These are phyloP conservation scores for Mycalesis mineus DNA, from an alignment of 2,888 invertebrate species.

Conservation along the genomic window DNA sequence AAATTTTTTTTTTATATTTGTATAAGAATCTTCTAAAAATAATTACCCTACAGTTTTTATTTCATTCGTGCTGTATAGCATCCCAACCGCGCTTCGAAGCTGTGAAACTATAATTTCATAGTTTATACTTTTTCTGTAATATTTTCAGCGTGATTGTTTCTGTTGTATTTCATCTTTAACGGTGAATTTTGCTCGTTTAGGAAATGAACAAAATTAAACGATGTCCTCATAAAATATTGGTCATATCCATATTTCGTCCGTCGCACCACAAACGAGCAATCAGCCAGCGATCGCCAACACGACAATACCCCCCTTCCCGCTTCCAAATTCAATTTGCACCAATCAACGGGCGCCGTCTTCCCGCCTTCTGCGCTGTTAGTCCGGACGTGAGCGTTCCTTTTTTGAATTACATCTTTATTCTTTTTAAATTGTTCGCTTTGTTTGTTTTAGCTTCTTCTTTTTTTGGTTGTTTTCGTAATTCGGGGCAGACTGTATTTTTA, in stretches of 20 bases:
- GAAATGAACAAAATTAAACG: too few species aligned
- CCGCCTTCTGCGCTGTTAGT: conserved; percentile 65
- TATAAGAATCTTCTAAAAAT: too few species aligned
- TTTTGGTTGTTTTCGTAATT: conserved; percentile 24
- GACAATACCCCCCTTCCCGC: conserved; percentile 63
- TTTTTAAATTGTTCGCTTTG: conserved; percentile 29
- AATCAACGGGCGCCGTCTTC: conserved; percentile 76
- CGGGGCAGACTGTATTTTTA: conserved; percentile 4
- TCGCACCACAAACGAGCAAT: conserved; percentile 76
- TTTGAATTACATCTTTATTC: conserved; percentile 35
- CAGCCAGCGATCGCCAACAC: conserved; percentile 77
- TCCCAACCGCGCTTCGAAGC: too few species aligned
- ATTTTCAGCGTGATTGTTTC: too few species aligned
- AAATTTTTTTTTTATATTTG: too few species aligned
- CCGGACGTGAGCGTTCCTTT: conserved; percentile 55
- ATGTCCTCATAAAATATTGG: neutral
- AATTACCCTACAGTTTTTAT: too few species aligned
- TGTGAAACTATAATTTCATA: too few species aligned
- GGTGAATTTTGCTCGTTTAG: too few species aligned
- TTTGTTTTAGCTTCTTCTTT: conserved; percentile 28
- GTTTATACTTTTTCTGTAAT: too few species aligned
- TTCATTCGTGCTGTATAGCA: too few species aligned
- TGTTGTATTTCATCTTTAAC: too few species aligned
- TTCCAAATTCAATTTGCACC: conserved; percentile 78
- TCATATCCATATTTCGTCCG: conserved; percentile 42